A percentile compares a stretch with the other conserved stretches of the same genome.
phyloP scores from a whole-genome alignment of 2,797 vertebrate species.

The Gastrophryne carolinensis region DNA sequence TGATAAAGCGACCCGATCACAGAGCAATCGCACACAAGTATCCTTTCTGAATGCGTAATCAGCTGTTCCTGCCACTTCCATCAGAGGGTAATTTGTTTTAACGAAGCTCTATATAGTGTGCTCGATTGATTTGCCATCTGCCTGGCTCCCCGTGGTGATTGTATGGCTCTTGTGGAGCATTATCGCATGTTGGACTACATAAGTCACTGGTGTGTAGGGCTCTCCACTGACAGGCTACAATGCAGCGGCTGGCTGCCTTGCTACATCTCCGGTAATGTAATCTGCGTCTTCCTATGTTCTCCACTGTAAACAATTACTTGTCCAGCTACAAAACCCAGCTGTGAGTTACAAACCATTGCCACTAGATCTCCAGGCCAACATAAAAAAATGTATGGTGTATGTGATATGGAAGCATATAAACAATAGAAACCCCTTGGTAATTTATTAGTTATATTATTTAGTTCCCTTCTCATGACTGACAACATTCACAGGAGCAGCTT shows the following conservation, averaged over 20 bases:
- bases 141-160: not conserved
- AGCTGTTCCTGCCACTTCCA: not conserved
- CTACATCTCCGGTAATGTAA: not conserved
- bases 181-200: slow-evolving; percentile 21
- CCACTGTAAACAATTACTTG: no score
- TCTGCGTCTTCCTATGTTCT: not conserved
- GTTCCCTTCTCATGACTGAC: no score
- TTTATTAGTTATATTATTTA: no score
- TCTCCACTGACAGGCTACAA: slow-evolving; percentile 19
- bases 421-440: no score
- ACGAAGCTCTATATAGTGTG: slow-evolving; percentile 1
- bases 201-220: no score
- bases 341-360: no score
- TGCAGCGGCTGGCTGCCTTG: not conserved
- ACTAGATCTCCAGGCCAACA: no score
- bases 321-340: no score
- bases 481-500: no score
- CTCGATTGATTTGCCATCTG: slow-evolving; percentile 21
- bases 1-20: not conserved
- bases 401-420: no score
- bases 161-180: slow-evolving; percentile 5
- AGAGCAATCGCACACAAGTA: not conserved
- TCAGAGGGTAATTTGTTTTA: not conserved
- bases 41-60: not conserved
- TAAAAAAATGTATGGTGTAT: no score